These are phyloP conservation scores for Aphodius sticticus DNA, from an alignment of 2,888 invertebrate species.

Conservation along the genomic window DNA sequence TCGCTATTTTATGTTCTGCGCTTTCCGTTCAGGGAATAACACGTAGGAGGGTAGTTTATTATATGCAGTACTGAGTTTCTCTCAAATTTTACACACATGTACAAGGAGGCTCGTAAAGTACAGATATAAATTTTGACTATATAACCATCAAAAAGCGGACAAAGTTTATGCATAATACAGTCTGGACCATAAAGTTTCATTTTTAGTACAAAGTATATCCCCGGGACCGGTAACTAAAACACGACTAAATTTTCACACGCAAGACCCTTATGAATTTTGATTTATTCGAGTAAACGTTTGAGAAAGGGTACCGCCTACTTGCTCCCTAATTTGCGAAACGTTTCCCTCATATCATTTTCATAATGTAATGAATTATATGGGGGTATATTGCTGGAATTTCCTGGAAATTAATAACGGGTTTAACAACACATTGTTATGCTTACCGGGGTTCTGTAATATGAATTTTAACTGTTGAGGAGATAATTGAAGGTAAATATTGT, in stretches of 20 bases:
- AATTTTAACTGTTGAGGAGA: background rate
- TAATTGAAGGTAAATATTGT: background rate
- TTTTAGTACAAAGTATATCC: background rate
- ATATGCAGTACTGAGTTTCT: background rate
- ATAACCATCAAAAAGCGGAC: background rate
- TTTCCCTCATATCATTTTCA: background rate
- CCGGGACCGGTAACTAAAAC: conserved; percentile 4
- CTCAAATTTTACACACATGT: background rate
- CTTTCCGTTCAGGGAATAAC: background rate
- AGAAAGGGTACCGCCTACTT: background rate
- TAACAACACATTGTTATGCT: background rate
- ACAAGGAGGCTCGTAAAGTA: background rate
- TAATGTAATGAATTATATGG: background rate
- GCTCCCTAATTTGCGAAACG: background rate
- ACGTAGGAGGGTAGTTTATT: background rate
- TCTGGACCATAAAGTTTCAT: background rate
- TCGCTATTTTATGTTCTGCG: background rate
- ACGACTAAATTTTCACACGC: background rate
- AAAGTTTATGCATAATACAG: background rate
- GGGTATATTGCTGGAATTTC: background rate
- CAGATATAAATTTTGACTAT: background rate
- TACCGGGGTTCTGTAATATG: background rate
- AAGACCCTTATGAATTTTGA: background rate
- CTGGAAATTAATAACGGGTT: background rate
- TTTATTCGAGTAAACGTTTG: background rate